Evolutionary conservation across 2,888 invertebrate species (phyloP).

Genomic region (Pyrochroa serraticornis): DNA sequence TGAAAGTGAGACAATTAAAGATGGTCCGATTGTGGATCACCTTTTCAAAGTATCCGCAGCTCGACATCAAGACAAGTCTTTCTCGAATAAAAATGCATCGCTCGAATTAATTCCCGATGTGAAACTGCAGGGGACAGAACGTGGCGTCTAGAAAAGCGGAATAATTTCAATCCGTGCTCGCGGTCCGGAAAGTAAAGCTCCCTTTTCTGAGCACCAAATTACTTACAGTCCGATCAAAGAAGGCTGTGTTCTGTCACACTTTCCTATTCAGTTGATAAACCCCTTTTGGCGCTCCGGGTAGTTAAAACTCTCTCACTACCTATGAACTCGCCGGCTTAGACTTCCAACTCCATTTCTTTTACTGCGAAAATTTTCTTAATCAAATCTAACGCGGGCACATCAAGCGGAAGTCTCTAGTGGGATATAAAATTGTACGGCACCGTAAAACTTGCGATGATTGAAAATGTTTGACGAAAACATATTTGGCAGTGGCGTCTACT

Average conservation of each 20-base stretch:
- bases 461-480: slow-evolving; percentile 48
- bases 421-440: slow-evolving; percentile 47
- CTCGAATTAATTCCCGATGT: slow-evolving; percentile 40
- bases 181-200: slow-evolving; percentile 46
- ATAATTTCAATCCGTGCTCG: slow-evolving; percentile 51
- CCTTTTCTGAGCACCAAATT: slow-evolving; percentile 46
- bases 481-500: slow-evolving; percentile 37
- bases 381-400: slow-evolving; percentile 49
- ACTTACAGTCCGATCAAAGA: slow-evolving; percentile 49
- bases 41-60: no score
- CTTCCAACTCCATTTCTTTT: slow-evolving; percentile 40
- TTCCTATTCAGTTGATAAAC: slow-evolving; percentile 41
- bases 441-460: slow-evolving; percentile 49
- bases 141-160: slow-evolving; percentile 48
- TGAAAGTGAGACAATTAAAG: no score
- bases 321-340: slow-evolving; percentile 21
- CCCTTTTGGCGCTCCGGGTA: slow-evolving; percentile 32
- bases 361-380: slow-evolving; percentile 50
- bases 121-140: slow-evolving; percentile 44
- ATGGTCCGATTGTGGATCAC: no score
- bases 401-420: slow-evolving; percentile 47
- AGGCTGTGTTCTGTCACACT: slow-evolving; percentile 42
- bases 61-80: no score
- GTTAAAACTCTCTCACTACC: slow-evolving; percentile 23
- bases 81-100: slow-evolving; percentile 19